Evolutionary conservation across 2,888 invertebrate genomes (phyloP).

Genomic region (Lochmaea crataegi): DNA sequence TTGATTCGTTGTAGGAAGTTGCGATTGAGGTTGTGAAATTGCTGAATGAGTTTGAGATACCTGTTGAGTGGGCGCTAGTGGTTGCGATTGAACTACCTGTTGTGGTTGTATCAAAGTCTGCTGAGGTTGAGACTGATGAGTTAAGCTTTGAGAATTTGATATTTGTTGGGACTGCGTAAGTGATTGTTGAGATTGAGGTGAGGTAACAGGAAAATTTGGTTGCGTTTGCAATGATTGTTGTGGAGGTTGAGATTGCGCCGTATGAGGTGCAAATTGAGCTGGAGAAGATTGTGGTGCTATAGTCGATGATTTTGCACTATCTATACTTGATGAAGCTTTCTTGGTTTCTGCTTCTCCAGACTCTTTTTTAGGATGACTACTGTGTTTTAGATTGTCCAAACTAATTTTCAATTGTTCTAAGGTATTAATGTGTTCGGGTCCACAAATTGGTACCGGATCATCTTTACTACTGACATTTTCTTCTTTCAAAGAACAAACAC

Average conservation of each 20-base stretch:
- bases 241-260: slow-evolving; percentile 31
- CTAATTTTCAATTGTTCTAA: slow-evolving; percentile 71
- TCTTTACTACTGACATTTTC: slow-evolving; percentile 50
- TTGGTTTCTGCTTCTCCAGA: slow-evolving; percentile 50
- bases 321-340: slow-evolving; percentile 53
- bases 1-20: slow-evolving; percentile 29
- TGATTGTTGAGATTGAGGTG: slow-evolving; percentile 17
- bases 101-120: slow-evolving; percentile 46
- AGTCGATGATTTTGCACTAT: slow-evolving; percentile 44
- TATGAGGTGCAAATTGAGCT: slow-evolving; percentile 34
- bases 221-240: slow-evolving; percentile 19
- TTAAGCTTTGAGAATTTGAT: slow-evolving; percentile 1
- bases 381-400: slow-evolving; percentile 70
- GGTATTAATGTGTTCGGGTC: slow-evolving; percentile 68
- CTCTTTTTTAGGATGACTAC: slow-evolving; percentile 64
- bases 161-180: slow-evolving; percentile 13
- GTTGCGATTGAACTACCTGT: neutral
- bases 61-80: neutral
- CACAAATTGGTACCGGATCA: slow-evolving; percentile 62
- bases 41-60: neutral
- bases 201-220: slow-evolving; percentile 13
- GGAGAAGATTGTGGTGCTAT: slow-evolving; percentile 37
- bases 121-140: slow-evolving; percentile 49
- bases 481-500: slow-evolving; percentile 55
- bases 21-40: slow-evolving; percentile 18